Evolutionary conservation across 2,797 vertebrate genomes (phyloP).

Genomic region (Mastacembelus armatus): DNA sequence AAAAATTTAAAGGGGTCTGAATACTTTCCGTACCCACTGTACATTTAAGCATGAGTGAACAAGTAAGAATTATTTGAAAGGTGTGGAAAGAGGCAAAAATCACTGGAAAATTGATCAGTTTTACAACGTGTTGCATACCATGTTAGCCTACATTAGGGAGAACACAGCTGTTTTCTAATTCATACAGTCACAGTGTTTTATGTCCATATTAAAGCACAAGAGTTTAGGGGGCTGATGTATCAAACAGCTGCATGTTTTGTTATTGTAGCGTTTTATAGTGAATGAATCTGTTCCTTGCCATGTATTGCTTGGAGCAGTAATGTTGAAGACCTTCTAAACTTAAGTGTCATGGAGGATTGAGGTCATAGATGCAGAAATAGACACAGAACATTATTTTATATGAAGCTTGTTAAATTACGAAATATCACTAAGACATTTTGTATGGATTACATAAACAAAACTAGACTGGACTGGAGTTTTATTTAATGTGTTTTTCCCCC

Average conservation of each 20-base stretch:
- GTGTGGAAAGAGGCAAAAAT: no score
- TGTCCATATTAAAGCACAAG: conserved; percentile 2
- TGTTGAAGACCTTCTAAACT: conserved; percentile 10
- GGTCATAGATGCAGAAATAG: conserved; percentile 10
- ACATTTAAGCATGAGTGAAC: no score
- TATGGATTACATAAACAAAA: no score
- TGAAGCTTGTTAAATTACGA: not conserved
- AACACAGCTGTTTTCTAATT: not conserved
- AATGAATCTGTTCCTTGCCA: not conserved
- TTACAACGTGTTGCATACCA: not conserved
- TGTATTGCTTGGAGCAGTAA: conserved; percentile 20
- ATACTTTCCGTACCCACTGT: no score
- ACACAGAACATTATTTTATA: not conserved
- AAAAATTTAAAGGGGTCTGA: no score
- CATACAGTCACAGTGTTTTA: conserved; percentile 7
- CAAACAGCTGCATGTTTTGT: no score
- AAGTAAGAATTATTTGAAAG: no score
- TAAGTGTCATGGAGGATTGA: not conserved
- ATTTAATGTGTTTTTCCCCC: not conserved
- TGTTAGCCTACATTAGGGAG: not conserved
- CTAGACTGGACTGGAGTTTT: no score
- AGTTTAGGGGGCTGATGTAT: no score
- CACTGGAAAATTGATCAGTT: not conserved
- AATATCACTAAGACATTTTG: not conserved
- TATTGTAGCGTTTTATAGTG: no score